Base-by-base conservation (phyloP, 2,888 invertebrate species). In the Ommatoiulus sabulosus region DNA sequence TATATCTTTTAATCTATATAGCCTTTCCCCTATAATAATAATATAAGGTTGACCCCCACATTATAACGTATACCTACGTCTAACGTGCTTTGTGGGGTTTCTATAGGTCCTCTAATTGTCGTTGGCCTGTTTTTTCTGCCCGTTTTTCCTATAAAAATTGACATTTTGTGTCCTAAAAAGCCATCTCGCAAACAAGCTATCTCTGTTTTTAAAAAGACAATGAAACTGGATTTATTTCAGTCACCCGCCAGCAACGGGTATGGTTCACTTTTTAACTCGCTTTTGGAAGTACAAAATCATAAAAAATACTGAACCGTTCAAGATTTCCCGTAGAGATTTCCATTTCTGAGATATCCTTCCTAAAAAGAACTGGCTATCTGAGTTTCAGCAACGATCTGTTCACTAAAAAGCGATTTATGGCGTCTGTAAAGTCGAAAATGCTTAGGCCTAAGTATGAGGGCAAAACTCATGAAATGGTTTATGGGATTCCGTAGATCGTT, bases 1-100 rank as follows among this genome's bases (percentile, higher is more conserved):
- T 72, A 72, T 72, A n/a, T 72, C 24, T 24, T 52, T 72, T 72
- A 72, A 72, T 72, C 72, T 72, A 72, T 72, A 72, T 72, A 72
- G 72, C 72, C 72, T 72, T 72, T 72, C 24, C 72, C 24, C 72
- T 72, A 72, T 72, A 72, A 72, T 24, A 72, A 72, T 20, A 72
- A 72, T 72, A 72, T 72, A 72, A 72, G 72, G 24, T 72, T 24
- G 20, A 72, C 72, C 72, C 24, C 24, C 72, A n/a, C 72, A 72
- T 72, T 72, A 20, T 63, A n/a, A 63, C 24, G 20, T 72, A 72
- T 72, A 72, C 72, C 20, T 72, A n/a, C 72, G 72, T 10, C 24
- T 24, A 72, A 72, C 72, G 72, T 72, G 72, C 72, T 7, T 72
- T 2, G 72, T 24, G 72, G 72, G 72, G 72, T 72, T 72, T 72